Evolutionary conservation across 2,797 vertebrate species (phyloP).

Genomic region (Acanthurus leucopareius): DNA sequence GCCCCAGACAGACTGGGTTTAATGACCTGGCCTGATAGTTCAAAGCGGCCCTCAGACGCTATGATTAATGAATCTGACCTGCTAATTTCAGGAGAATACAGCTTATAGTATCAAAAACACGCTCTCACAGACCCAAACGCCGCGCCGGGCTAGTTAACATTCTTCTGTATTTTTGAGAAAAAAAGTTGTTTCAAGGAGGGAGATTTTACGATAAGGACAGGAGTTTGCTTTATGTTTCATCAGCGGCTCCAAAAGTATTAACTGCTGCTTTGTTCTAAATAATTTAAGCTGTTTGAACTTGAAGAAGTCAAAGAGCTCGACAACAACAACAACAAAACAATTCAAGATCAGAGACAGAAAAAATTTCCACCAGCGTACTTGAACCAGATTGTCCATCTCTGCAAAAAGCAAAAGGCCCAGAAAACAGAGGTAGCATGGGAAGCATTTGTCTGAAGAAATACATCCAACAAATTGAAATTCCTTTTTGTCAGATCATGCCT

Average conservation of each 20-base stretch:
- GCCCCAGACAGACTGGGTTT: slow-evolving; percentile 83
- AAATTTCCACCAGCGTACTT: slow-evolving; percentile 51
- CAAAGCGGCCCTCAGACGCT: slow-evolving; percentile 82
- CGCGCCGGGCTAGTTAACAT: slow-evolving; percentile 80
- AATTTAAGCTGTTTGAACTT: slow-evolving; percentile 75
- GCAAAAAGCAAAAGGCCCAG: slow-evolving; percentile 36
- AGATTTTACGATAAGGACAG: slow-evolving; percentile 78
- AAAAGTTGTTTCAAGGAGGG: slow-evolving; percentile 70
- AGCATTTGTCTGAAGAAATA: slow-evolving; percentile 76
- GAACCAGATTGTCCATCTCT: slow-evolving; percentile 60
- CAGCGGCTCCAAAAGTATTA: slow-evolving; percentile 72
- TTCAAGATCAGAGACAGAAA: slow-evolving; percentile 70
- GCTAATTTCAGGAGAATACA: slow-evolving; percentile 86
- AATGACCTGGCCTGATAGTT: slow-evolving; percentile 86
- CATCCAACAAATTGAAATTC: slow-evolving; percentile 82
- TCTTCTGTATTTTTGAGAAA: slow-evolving; percentile 78
- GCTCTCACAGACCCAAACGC: slow-evolving; percentile 74
- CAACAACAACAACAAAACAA: slow-evolving; percentile 66
- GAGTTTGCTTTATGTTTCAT: slow-evolving; percentile 78
- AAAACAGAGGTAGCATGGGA: slow-evolving; percentile 72
- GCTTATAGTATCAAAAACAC: slow-evolving; percentile 82
- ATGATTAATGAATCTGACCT: slow-evolving; percentile 87
- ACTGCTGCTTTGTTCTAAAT: slow-evolving; percentile 78
- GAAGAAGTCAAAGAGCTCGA: slow-evolving; percentile 67
- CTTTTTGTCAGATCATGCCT: slow-evolving; percentile 84